Percentiles rank a stretch among this genome's conserved stretches.
Conservation (phyloP, 2,888 invertebrate species). For the Cepaea hortensis region DNA sequence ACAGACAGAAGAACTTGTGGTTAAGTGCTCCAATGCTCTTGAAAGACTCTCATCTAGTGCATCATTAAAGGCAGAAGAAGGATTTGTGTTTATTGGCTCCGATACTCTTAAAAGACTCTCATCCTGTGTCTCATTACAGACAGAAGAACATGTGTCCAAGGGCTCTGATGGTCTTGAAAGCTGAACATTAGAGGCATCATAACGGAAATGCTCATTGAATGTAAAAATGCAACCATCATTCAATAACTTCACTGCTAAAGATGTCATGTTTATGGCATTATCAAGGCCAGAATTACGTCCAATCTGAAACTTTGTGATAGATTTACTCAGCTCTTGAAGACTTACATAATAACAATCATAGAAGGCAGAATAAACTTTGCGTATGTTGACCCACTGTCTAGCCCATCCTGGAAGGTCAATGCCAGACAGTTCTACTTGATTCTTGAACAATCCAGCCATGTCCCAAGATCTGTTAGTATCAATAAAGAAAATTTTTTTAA, state of each 20-base stretch:
- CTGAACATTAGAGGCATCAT: not conserved
- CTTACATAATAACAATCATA: conserved; percentile 75
- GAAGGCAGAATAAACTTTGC: conserved; percentile 78
- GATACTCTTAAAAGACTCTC: too few relatives aligned
- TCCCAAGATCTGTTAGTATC: conserved; percentile 78
- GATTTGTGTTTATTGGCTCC: too few relatives aligned
- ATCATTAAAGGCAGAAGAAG: too few relatives aligned
- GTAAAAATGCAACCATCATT: conserved; percentile 76
- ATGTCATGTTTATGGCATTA: conserved; percentile 80
- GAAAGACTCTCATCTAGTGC: too few relatives aligned
- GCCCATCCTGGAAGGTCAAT: conserved; percentile 74
- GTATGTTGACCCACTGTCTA: conserved; percentile 79
- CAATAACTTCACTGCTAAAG: conserved; percentile 78
- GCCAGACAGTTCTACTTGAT: conserved; percentile 78
- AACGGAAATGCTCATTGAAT: conserved; percentile 69
- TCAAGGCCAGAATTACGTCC: conserved; percentile 79
- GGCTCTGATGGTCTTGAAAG: too few relatives aligned
- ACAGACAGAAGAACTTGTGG: too few relatives aligned
- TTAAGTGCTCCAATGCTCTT: too few relatives aligned
- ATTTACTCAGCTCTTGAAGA: conserved; percentile 75
- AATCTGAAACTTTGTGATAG: conserved; percentile 79
- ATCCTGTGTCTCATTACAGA: too few relatives aligned
- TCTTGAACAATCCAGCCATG: conserved; percentile 80
- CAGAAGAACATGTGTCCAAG: too few relatives aligned
- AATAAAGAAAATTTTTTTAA: not conserved